Evolutionary conservation across 1,140 invertebrate genomes (phyloP).

Genomic region (Drosophila pseudoobscura): DNA sequence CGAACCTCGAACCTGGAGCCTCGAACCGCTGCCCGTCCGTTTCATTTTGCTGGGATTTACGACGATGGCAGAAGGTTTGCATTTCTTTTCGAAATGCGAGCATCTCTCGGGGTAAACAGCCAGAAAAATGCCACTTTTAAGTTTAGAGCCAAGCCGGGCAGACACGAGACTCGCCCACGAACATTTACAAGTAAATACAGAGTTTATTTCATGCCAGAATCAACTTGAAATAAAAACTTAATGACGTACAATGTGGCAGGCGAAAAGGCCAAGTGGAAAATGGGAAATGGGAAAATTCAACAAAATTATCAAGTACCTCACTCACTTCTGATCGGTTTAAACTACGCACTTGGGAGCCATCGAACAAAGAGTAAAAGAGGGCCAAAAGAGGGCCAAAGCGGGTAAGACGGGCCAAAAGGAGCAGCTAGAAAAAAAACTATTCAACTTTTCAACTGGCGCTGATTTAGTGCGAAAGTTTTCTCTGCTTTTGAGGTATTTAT

Average conservation of each 20-base stretch:
- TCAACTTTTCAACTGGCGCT: slow-evolving; percentile 64
- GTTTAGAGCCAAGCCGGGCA: slow-evolving; percentile 30
- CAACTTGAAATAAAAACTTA: slow-evolving; percentile 58
- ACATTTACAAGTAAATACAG: slow-evolving; percentile 58
- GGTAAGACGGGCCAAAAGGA: background rate
- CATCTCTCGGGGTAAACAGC: slow-evolving; percentile 34
- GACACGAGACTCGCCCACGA: slow-evolving; percentile 16
- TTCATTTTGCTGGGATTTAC: slow-evolving; percentile 65
- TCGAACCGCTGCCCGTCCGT: slow-evolving; percentile 52
- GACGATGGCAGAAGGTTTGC: slow-evolving; percentile 31
- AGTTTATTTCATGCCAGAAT: slow-evolving; percentile 36
- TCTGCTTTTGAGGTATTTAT: slow-evolving; percentile 54
- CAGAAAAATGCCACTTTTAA: slow-evolving; percentile 49
- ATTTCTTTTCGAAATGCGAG: slow-evolving; percentile 7
- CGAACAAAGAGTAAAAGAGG: slow-evolving; percentile 18
- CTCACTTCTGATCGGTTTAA: slow-evolving; percentile 69
- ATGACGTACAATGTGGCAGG: slow-evolving; percentile 75
- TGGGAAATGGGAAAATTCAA: slow-evolving; percentile 14
- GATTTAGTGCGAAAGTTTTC: slow-evolving; percentile 79
- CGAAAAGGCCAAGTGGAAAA: background rate
- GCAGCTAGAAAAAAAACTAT: slow-evolving; percentile 44
- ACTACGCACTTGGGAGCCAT: slow-evolving; percentile 77
- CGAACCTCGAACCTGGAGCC: background rate
- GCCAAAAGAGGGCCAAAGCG: slow-evolving; percentile 10
- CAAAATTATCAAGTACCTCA: slow-evolving; percentile 61